Conservation (phyloP, 2,113 vertebrate species). For the Myodes glareolus region DNA sequence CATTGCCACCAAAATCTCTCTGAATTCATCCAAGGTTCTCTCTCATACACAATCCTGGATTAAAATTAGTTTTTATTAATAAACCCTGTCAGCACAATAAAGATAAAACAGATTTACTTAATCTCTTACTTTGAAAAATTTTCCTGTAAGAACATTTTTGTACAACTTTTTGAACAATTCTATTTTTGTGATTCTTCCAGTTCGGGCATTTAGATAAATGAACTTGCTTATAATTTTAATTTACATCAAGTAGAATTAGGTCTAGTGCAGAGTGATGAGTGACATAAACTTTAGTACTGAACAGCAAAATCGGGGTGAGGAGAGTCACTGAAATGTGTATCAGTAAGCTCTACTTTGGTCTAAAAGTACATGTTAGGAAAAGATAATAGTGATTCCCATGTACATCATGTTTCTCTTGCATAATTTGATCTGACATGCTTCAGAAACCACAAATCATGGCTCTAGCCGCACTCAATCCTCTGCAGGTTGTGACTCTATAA, state of each 20-base stretch:
- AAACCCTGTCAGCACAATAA: constrained; percentile 35
- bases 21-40: constrained; percentile 75
- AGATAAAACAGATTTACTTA: constrained; percentile 9
- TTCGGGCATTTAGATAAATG: not conserved
- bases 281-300: not conserved
- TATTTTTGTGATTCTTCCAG: not conserved
- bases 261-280: not conserved
- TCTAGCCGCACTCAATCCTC: not conserved
- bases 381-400: not conserved
- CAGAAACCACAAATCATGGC: not conserved
- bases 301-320: not conserved
- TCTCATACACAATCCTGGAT: not conserved
- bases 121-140: not conserved
- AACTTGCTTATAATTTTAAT: not conserved
- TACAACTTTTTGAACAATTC: not conserved
- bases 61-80: constrained; percentile 73
- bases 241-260: not conserved
- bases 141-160: not conserved
- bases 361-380: not conserved
- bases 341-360: not conserved
- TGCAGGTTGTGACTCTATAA: not conserved
- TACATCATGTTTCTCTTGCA: not conserved
- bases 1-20: constrained; percentile 49
- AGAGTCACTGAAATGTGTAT: not conserved
- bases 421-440: not conserved